Evolutionary conservation across 2,888 invertebrate genomes (phyloP).

Genomic region (Sarcophaga caerulescens): DNA sequence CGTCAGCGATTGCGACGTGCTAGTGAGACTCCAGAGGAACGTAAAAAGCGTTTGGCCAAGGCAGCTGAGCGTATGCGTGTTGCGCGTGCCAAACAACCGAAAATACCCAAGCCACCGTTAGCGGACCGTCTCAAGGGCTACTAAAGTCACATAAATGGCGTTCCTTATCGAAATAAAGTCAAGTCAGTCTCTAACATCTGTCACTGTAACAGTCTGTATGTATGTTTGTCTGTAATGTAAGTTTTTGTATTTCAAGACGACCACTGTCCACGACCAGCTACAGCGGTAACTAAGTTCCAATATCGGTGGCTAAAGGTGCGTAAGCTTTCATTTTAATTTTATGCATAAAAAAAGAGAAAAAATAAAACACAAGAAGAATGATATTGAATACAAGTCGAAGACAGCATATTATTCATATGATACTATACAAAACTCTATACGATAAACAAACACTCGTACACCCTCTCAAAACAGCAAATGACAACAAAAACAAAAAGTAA

Average conservation of each 20-base stretch:
- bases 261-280: background rate
- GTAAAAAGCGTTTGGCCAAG: conserved; percentile 79
- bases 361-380: conserved; percentile 9
- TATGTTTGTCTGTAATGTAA: conserved; percentile 12
- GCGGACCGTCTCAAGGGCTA: conserved; percentile 80
- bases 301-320: conserved; percentile 55
- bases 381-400: conserved; percentile 23
- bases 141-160: conserved; percentile 67
- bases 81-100: conserved; percentile 79
- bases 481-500: conserved; percentile 15
- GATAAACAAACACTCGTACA: conserved; percentile 41
- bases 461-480: conserved; percentile 36
- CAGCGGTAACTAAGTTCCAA: background rate
- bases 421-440: conserved; percentile 35
- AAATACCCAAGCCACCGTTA: conserved; percentile 80
- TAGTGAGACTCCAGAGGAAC: conserved; percentile 79
- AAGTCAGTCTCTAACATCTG: conserved; percentile 32
- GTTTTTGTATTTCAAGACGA: conserved; percentile 30
- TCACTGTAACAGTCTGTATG: conserved; percentile 15
- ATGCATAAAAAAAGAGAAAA: background rate
- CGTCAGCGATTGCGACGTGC: conserved; percentile 80
- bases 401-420: conserved; percentile 47
- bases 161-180: background rate
- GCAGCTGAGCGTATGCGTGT: conserved; percentile 80
- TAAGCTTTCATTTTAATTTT: conserved; percentile 48